phyloP scores from a whole-genome alignment of 2,113 vertebrate genomes.

The Otis tarda region DNA sequence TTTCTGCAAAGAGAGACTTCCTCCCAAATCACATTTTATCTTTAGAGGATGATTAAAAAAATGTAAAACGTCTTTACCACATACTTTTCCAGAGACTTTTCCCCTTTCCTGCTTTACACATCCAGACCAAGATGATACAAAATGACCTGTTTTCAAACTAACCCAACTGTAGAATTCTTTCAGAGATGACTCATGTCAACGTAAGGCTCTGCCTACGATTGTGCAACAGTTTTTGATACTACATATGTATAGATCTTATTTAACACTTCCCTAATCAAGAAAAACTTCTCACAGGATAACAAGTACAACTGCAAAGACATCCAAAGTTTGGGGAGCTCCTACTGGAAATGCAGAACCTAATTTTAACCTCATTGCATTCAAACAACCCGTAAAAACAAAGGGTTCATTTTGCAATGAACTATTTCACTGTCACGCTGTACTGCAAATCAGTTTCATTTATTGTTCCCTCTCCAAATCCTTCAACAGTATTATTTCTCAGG shows the following conservation, averaged over 20 bases:
- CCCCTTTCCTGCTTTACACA: neutral
- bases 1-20: neutral
- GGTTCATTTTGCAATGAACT: neutral
- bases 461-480: neutral
- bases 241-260: neutral
- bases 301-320: neutral
- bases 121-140: neutral
- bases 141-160: neutral
- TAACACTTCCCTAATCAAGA: neutral
- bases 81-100: neutral
- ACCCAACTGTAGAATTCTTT: neutral
- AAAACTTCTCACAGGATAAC: neutral
- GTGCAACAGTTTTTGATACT: neutral
- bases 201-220: neutral
- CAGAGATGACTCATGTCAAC: neutral
- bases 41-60: neutral
- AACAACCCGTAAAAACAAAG: neutral
- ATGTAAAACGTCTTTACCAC: neutral
- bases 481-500: neutral
- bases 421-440: neutral
- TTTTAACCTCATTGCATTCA: neutral
- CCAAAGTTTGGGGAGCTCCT: neutral
- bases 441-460: neutral
- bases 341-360: neutral
- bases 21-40: neutral